Conservation (phyloP, 2,797 vertebrate species). For the Artibeus jamaicensis region DNA sequence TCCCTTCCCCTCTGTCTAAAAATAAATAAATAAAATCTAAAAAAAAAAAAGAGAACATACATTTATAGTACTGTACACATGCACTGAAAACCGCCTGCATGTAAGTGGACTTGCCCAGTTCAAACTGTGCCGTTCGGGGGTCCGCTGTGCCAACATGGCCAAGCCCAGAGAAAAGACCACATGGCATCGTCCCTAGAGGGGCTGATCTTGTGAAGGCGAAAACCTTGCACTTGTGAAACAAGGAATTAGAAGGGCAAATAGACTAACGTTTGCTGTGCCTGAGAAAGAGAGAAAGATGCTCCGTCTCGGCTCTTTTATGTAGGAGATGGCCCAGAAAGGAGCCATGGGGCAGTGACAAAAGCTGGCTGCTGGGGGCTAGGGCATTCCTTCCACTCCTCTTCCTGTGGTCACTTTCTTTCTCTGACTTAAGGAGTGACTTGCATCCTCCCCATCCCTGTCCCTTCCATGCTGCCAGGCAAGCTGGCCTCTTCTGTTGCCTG, state of each 20-base stretch:
- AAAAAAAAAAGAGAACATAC: not conserved
- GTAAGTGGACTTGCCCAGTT: not conserved
- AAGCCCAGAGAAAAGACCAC: not conserved
- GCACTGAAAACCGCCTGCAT: not conserved
- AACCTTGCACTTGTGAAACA: not conserved
- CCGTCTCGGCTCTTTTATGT: not conserved
- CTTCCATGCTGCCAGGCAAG: not conserved
- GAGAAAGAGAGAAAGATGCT: not conserved
- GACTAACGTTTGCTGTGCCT: not conserved
- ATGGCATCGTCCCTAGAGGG: not conserved
- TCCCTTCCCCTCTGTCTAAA: no score
- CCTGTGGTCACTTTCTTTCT: conserved; percentile 10
- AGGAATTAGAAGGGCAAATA: not conserved
- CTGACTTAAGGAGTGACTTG: not conserved
- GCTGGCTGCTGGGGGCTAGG: not conserved
- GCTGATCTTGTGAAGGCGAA: not conserved
- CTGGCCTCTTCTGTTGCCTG: conserved; percentile 29
- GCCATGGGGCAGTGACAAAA: fast-evolving
- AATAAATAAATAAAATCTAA: no score
- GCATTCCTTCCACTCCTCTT: not conserved
- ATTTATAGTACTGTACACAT: not conserved
- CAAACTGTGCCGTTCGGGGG: not conserved
- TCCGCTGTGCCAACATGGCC: not conserved
- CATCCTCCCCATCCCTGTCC: not conserved
- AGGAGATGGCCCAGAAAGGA: not conserved